Base-by-base conservation (phyloP, 2,888 invertebrate species). In the Neria commutata region DNA sequence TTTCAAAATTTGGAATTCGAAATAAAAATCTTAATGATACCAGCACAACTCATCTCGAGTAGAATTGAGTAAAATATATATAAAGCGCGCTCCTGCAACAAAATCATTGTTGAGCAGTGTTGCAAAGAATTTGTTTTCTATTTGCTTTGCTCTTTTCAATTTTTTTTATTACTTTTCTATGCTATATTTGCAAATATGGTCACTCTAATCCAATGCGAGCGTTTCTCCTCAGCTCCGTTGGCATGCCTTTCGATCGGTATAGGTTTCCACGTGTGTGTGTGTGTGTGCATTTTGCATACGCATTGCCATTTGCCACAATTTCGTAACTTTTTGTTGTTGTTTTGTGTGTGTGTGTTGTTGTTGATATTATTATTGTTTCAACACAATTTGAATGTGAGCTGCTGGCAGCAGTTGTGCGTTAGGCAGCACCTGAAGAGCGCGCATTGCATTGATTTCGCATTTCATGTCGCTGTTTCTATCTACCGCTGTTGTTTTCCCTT, bases 91-190 rank as follows among this genome's bases (percentile, higher is more conserved):
- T 40, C 17, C 40, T 19, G 19, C 19, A 19, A 19, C 16, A 40
- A 10, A n/a, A 19, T 40, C 10, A 8, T 19, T 10, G 16, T 19
- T 19, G 16, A 2, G 14, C 1, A 40, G 16, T 40, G 16, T 1
- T 40, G 17, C 6, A n/a, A 19, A n/a, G 40, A 19, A 2, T 1
- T 8, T 33, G 6, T 33, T 40, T 40, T 40, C 19, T 21, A 23
- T 45, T 45, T 21, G 6, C 1, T n/a, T n/a, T 40, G 11, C 21
- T 17, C 14, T 19, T 45, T 23, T 45, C 23, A n/a, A 45, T 14
- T 23, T 23, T 45, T 45, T 45, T 45, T 17, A 45, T 23, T 23
- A 45, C 21, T 45, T 45, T 45, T 45, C 45, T 21, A 25, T 45
- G 16, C 2, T 34, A n/a, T 34, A n/a, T 1, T 24, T 24, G 10